Base-by-base conservation (phyloP, 2,888 invertebrate genomes). In the Tipula confusa region DNA sequence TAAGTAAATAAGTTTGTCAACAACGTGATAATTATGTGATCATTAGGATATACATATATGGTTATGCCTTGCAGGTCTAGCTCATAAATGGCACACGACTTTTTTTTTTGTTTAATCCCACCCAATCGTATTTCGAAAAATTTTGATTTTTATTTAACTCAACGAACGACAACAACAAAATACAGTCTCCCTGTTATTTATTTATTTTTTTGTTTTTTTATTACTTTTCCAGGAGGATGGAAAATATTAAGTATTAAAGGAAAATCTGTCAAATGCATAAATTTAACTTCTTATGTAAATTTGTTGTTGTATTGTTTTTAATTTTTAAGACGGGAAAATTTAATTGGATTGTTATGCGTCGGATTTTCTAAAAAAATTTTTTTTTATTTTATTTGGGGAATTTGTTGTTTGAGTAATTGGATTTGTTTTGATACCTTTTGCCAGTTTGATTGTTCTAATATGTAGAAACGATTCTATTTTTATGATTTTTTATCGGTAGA, bases 201-300 rank as follows among this genome's bases (percentile, higher is more conserved):
- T 43, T 43, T 64, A 24, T 64, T 24, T 9, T 15, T 64, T 64
- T 2, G 64, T 48, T 48, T 48, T 64, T 64, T 64, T 64, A 9
- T 18, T 64, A 64, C 64, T 64, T 64, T 64, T 64, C 64, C 64
- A 64, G 64, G 24, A 64, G 64, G 24, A 64, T 64, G 64, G 9
- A 64, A 64, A 64, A 64, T 64, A 64, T 64, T 64, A 64, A 64
- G 64, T 24, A 64, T 64, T 64, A 64, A 64, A 64, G 64, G 64
- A 64, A 64, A 64, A 64, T 64, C 64, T 64, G 64, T 64, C 64
- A 64, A 64, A 64, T 64, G 64, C 64, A 64, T 24, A 64, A 64
- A 64, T 64, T 64, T 64, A 64, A 64, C 64, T 64, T 64, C 64
- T 64, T 64, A 64, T 64, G 64, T 64, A 64, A 64, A 64, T 64